phyloP scores from a whole-genome alignment of 2,888 invertebrate genomes.

The Vannuccia rotundouncinata region DNA sequence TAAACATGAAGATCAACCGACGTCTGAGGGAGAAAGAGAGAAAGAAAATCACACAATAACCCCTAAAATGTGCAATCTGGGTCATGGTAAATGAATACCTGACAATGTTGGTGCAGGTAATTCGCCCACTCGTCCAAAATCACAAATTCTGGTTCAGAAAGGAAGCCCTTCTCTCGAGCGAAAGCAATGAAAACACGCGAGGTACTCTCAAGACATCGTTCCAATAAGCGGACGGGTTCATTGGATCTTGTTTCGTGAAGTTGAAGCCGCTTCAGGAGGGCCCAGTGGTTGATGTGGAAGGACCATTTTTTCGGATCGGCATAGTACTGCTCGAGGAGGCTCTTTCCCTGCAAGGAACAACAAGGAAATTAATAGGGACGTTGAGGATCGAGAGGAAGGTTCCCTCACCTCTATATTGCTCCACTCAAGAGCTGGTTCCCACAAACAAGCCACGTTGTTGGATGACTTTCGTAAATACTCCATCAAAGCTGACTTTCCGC shows the following conservation, averaged over 20 bases:
- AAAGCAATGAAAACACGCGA: constrained; percentile 51
- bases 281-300: constrained; percentile 54
- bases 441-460: constrained; percentile 48
- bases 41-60: no score
- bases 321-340: constrained; percentile 49
- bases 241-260: constrained; percentile 47
- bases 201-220: constrained; percentile 50
- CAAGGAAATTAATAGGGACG: no score
- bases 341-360: constrained; percentile 28
- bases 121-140: constrained; percentile 49
- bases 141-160: constrained; percentile 48
- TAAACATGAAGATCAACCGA: constrained; percentile 46
- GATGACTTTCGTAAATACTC: constrained; percentile 47
- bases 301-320: constrained; percentile 53
- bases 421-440: constrained; percentile 54
- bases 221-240: constrained; percentile 49
- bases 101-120: constrained; percentile 43
- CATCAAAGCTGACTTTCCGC: constrained; percentile 52
- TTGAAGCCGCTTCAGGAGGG: constrained; percentile 51
- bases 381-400: no score
- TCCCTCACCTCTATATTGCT: constrained; percentile 45
- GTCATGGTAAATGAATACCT: neutral
- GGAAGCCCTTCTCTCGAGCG: constrained; percentile 46
- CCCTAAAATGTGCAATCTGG: no score
- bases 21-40: constrained; percentile 44